A percentile compares a stretch with the other conserved stretches of the same genome.
Conservation (phyloP, 1,140 invertebrate species). For the Portunus trituberculatus region DNA sequence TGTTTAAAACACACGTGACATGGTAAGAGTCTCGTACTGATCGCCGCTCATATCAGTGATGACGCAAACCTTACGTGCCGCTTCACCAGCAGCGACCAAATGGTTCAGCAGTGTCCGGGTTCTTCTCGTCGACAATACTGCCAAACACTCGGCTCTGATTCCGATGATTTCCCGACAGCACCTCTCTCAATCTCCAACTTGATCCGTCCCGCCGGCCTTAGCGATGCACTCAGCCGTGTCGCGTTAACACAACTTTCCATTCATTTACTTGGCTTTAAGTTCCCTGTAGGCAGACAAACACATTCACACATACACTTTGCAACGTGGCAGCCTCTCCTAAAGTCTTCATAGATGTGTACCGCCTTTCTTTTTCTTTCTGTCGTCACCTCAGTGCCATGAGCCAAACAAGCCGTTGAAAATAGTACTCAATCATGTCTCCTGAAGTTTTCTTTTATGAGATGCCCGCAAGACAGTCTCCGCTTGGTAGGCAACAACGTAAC, state of each 20-base stretch:
- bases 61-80: neutral
- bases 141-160: conserved; percentile 46
- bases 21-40: neutral
- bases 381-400: too few species aligned
- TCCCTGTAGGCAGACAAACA: neutral
- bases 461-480: neutral
- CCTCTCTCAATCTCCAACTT: conserved; percentile 48
- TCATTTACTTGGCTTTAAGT: conserved; percentile 46
- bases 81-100: neutral
- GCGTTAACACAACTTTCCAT: conserved; percentile 47
- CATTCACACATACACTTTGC: neutral
- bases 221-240: conserved; percentile 4
- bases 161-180: conserved; percentile 35
- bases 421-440: neutral
- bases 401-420: neutral
- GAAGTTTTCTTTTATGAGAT: neutral
- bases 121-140: conserved; percentile 32
- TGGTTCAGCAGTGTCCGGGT: neutral
- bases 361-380: neutral
- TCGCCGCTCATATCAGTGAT: neutral
- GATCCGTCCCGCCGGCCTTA: conserved; percentile 33
- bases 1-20: too few species aligned
- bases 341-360: neutral
- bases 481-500: neutral
- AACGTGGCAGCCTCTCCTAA: neutral